Base-by-base conservation (phyloP, 2,113 vertebrate genomes). In the Heteronetta atricapilla region DNA sequence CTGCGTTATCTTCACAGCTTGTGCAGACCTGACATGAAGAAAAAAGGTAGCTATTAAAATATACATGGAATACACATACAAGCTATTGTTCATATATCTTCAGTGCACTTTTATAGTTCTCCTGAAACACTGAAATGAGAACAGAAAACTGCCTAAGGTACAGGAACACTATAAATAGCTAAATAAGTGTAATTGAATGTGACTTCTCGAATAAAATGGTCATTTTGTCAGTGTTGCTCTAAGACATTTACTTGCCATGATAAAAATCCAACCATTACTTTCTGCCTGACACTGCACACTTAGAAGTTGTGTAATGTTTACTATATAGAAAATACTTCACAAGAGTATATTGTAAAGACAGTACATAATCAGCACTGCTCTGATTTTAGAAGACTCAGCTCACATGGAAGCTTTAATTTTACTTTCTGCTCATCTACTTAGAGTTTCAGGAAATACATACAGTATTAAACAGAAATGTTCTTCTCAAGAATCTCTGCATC, bases 1-100 rank as follows among this genome's bases (percentile, higher is more conserved):
- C 99, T 2, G 99, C 99, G 94, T 99, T 99, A 96, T 99, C 99
- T 17, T 99, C 99, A 75, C 99, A 99, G 97, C 99, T 99, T 97
- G 99, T 99, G 91, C 99, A 99, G 62, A 99, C 98, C 99, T 99
- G 77, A 50, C 38, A 60, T 10, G 44, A 90, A 85, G 60, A 82
- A 13, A 86, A 36, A 63, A 88, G 62, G 25, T 25, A 38, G 53
- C 53, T 86, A 63, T 91, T 59, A 94, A 74, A 96, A 40, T 79
- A 83, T 90, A 92, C 69, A 46, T 11, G 19, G n/a, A 64, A 75
- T 62, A 95, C 29, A 64, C 16, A 50, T 34, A 73, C 20, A 85
- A 72, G 64, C 38, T 82, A 28, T 36, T 89, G 33, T 72, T 77
- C 44, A 44, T 50, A 16, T 21, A 67, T 17, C 15, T 63, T 19